Conservation (phyloP, 2,888 invertebrate genomes). For the Meliscaeva auricollis region DNA sequence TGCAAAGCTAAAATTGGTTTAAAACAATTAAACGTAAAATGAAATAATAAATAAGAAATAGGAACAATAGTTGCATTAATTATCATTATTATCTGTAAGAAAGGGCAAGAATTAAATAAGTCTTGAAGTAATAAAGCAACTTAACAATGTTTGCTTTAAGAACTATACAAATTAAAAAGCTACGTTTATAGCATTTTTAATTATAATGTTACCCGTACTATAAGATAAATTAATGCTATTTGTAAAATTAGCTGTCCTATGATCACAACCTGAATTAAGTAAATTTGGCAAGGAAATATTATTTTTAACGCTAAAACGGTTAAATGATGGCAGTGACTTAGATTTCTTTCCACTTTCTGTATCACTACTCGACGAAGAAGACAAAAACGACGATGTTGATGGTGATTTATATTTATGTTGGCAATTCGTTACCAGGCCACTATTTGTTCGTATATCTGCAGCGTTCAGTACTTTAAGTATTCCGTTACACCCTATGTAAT, state of each 20-base stretch:
- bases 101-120: conserved; percentile 26
- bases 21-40: not conserved
- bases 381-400: conserved; percentile 19
- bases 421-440: conserved; percentile 25
- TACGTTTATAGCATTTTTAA: conserved; percentile 81
- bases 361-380: conserved; percentile 36
- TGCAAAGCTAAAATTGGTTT: not conserved
- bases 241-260: conserved; percentile 77
- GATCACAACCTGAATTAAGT: conserved; percentile 16
- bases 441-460: conserved; percentile 71
- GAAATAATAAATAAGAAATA: not conserved
- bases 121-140: not conserved
- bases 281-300: conserved; percentile 78
- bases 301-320: conserved; percentile 55
- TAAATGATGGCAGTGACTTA: conserved; percentile 39
- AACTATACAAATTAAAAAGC: conserved; percentile 77
- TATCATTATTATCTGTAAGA: not conserved
- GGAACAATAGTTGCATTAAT: conserved; percentile 8
- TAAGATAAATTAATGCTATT: conserved; percentile 79
- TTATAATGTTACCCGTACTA: conserved; percentile 80
- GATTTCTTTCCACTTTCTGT: conserved; percentile 38
- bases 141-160: not conserved
- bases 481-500: conserved; percentile 83
- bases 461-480: conserved; percentile 81
- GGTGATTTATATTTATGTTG: conserved; percentile 46